Evolutionary conservation across 2,888 invertebrate genomes (phyloP).

Genomic region (Ceriagrion tenellum): DNA sequence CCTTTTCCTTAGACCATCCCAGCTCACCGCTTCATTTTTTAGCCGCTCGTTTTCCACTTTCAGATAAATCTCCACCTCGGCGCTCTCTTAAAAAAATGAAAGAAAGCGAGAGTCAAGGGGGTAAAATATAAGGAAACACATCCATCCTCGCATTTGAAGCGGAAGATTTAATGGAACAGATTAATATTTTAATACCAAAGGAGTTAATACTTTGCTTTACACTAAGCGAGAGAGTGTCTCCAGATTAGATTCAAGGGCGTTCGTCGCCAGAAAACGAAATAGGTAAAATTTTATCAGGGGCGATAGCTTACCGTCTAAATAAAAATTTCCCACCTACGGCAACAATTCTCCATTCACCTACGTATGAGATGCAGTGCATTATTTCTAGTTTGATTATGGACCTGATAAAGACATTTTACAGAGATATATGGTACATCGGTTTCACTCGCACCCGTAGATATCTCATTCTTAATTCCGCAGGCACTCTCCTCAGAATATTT

Average conservation of each 20-base stretch:
- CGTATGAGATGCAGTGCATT: neutral
- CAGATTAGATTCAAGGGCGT: neutral
- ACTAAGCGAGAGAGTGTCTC: neutral
- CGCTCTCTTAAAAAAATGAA: neutral
- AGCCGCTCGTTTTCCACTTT: slow-evolving; percentile 8
- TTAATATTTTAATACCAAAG: neutral
- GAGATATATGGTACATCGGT: neutral
- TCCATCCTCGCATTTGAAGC: neutral
- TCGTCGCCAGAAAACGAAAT: neutral
- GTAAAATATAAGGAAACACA: neutral
- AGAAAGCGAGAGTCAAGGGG: neutral
- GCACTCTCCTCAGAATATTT: neutral
- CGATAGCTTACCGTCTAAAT: neutral
- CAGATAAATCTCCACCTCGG: neutral
- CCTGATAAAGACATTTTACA: neutral
- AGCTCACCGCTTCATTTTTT: neutral
- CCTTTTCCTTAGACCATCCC: neutral
- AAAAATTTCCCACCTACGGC: neutral
- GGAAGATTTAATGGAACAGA: neutral
- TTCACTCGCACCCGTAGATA: neutral
- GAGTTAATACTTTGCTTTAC: neutral
- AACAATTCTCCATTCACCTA: neutral
- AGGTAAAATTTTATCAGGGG: neutral
- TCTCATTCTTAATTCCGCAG: neutral
- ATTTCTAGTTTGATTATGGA: neutral